Evolutionary conservation across 2,888 invertebrate species (phyloP), one percentile per base, ranked within the genome.

Genomic region (Noctua janthe): DNA sequence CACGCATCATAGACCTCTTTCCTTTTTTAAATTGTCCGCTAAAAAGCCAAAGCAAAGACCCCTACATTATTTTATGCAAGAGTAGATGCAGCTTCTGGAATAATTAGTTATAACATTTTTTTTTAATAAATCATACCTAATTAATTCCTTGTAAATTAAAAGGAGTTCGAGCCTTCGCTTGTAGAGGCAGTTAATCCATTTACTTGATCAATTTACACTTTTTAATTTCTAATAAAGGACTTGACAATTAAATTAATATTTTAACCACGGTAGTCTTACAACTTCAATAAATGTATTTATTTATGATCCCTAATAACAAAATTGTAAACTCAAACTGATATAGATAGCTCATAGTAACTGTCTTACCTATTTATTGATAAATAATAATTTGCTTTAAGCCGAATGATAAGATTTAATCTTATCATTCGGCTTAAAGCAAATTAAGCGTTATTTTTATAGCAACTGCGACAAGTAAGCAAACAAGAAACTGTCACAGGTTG

Each of bases 361-460:
- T 20, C 49, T 54, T 79, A 59, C 39, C 35, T 49, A 70, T 47
- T 54, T 74, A 71, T 47, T 67, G 81, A 85, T 85, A 80, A 62
- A 62, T 73, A 62, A 74, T 71, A 80, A 80, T 85, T 67, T 71
- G 51, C 43, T 70, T 47, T 20, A 43, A 69, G 79, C 59, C 15
- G 1, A 49, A 56, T 51, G 85, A 83, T 83, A 80, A 80, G 81
- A 81, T 84, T 79, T 54, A 43, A n/a, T n/a, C n/a, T n/a, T n/a
- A n/a, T n/a, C n/a, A n/a, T n/a, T n/a, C n/a, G n/a, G n/a, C n/a
- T n/a, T n/a, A n/a, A n/a, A n/a, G n/a, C n/a, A 82, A 6, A 6
- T 17, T 13, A 54, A 73, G 15, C 5, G 39, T 39, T 62, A 71
- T 67, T 80, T 66, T 51, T 59, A 49, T 29, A 74, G 4, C n/a